These are phyloP conservation scores for Entomyzon cyanotis DNA, from an alignment of 2,113 vertebrate species.

Conservation along the genomic window DNA sequence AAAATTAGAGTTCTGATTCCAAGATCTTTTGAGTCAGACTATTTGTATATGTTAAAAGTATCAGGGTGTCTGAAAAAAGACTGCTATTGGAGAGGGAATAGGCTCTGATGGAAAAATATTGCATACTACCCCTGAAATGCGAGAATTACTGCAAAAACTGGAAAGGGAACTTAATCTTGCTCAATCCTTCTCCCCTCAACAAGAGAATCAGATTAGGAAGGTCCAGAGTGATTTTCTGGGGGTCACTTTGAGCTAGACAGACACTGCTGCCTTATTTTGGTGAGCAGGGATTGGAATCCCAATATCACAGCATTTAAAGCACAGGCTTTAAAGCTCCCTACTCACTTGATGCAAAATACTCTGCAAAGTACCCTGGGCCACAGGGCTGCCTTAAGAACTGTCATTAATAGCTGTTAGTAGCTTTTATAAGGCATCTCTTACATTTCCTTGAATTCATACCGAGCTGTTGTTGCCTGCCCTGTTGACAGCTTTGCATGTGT, in stretches of 20 bases:
- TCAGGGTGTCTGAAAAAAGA: neutral
- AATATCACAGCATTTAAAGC: neutral
- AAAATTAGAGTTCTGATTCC: neutral
- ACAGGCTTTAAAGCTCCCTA: neutral
- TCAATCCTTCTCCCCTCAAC: neutral
- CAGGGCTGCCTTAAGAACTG: neutral
- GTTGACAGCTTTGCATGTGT: neutral
- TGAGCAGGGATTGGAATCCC: neutral
- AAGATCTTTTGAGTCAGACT: neutral
- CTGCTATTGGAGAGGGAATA: neutral
- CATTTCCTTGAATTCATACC: neutral
- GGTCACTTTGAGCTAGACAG: neutral
- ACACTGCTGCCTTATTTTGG: neutral
- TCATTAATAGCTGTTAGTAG: neutral
- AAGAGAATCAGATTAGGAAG: neutral
- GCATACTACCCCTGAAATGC: neutral
- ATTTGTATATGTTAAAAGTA: neutral
- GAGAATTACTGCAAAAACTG: neutral
- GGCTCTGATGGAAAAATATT: neutral
- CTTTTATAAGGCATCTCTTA: neutral
- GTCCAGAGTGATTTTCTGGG: neutral
- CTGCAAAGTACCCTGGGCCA: neutral
- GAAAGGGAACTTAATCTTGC: neutral
- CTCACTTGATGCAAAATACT: neutral
- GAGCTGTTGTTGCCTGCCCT: neutral